Evolutionary conservation across 2,888 invertebrate genomes (phyloP).

Genomic region (Pachycephus smyrnensis): DNA sequence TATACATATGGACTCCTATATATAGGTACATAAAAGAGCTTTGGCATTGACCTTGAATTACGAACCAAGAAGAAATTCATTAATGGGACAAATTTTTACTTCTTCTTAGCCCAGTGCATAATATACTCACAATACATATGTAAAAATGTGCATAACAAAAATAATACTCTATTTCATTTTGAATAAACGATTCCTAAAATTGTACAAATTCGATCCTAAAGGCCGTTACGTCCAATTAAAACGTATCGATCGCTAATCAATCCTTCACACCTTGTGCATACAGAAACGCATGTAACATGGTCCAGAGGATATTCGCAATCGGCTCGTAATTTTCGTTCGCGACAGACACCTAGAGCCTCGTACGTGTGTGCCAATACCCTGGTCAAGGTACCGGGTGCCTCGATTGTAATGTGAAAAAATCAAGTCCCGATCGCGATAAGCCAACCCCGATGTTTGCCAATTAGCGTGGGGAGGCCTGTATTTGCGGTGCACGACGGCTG

Average conservation of each 20-base stretch:
- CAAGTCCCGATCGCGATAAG: constrained; percentile 56
- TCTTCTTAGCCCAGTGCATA: background rate
- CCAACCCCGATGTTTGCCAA: constrained; percentile 58
- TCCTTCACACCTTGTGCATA: background rate
- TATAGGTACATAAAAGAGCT: background rate
- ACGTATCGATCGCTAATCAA: background rate
- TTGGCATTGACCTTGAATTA: background rate
- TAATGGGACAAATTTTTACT: background rate
- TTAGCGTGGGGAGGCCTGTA: constrained; percentile 46
- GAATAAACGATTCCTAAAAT: too few relatives aligned
- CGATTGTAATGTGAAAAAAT: constrained; percentile 37
- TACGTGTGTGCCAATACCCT: background rate
- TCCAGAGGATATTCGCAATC: background rate
- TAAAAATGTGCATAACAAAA: background rate
- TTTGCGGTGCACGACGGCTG: constrained; percentile 49
- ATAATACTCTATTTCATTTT: too few relatives aligned
- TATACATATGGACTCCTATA: background rate
- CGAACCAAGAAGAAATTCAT: background rate
- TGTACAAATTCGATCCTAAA: too few relatives aligned
- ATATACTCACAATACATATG: background rate
- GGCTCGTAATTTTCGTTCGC: background rate
- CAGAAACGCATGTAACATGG: background rate
- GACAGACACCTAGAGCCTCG: background rate
- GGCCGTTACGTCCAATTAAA: background rate
- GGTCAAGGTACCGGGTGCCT: background rate